Conservation (phyloP, 2,888 invertebrate genomes). For the Stenodera caucasica region DNA sequence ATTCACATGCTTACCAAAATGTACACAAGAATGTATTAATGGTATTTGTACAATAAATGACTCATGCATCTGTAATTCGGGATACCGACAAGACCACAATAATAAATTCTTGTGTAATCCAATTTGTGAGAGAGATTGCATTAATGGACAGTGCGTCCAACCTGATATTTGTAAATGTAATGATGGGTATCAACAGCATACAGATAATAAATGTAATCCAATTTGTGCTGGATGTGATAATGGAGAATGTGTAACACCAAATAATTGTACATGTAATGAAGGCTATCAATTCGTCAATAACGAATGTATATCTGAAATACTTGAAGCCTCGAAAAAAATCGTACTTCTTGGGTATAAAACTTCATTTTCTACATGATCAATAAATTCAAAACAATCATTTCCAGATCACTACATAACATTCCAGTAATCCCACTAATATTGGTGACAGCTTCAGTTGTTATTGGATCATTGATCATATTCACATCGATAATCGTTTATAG, state of each 20-base stretch:
- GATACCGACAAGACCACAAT: slow-evolving; percentile 10
- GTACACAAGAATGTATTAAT: slow-evolving; percentile 13
- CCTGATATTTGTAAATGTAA: slow-evolving; percentile 30
- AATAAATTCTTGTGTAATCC: slow-evolving; percentile 21
- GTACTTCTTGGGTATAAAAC: not conserved
- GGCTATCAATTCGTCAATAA: slow-evolving; percentile 17
- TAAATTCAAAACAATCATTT: not conserved
- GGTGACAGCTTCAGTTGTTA: not conserved
- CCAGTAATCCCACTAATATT: not conserved
- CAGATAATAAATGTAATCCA: slow-evolving; percentile 15
- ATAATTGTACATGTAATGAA: slow-evolving; percentile 28
- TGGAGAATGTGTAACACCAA: slow-evolving; percentile 12
- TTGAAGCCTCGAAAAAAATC: too few relatives aligned
- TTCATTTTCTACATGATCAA: too few relatives aligned
- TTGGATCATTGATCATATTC: not conserved
- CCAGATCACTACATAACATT: not conserved
- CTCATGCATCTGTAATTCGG: slow-evolving; percentile 15
- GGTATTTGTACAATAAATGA: slow-evolving; percentile 9
- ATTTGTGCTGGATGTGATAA: not conserved
- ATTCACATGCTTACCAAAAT: not conserved
- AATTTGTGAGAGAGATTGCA: slow-evolving; percentile 26
- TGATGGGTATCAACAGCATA: slow-evolving; percentile 17
- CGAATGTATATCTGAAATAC: slow-evolving; percentile 6
- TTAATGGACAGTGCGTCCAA: slow-evolving; percentile 26
- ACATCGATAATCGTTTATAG: not conserved